phyloP scores from a whole-genome alignment of 2,888 invertebrate genomes.

The Drosophila antonietae region DNA sequence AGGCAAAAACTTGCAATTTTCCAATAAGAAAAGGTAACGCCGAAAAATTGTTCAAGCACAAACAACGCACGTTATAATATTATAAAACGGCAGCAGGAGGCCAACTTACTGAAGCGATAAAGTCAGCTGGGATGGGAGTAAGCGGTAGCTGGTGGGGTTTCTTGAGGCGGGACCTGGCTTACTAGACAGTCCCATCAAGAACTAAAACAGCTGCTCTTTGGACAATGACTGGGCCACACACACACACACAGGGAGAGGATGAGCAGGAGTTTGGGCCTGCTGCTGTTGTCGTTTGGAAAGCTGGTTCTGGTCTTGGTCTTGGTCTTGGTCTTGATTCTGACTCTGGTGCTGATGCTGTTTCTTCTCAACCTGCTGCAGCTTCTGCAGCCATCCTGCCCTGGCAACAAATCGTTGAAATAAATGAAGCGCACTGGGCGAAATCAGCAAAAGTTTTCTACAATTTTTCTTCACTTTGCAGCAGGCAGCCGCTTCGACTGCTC shows the following conservation, averaged over 20 bases:
- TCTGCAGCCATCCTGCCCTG: slow-evolving; percentile 46
- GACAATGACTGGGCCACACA: slow-evolving; percentile 56
- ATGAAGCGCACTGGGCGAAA: slow-evolving; percentile 81
- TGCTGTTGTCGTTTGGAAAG: slow-evolving; percentile 17
- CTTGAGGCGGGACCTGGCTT: slow-evolving; percentile 24
- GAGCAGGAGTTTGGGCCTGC: slow-evolving; percentile 16
- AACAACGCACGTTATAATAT: slow-evolving; percentile 80
- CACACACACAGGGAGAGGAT: background rate
- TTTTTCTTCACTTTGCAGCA: slow-evolving; percentile 77
- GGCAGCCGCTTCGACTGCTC: slow-evolving; percentile 30
- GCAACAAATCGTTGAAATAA: slow-evolving; percentile 81
- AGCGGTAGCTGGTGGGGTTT: background rate
- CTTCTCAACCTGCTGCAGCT: slow-evolving; percentile 24
- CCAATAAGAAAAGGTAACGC: slow-evolving; percentile 77
- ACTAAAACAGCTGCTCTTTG: slow-evolving; percentile 79
- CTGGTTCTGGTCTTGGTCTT: slow-evolving; percentile 29
- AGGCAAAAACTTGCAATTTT: slow-evolving; percentile 73
- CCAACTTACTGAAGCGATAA: slow-evolving; percentile 77
- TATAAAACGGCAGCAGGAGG: slow-evolving; percentile 72
- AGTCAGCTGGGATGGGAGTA: slow-evolving; percentile 54
- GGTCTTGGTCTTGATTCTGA: background rate
- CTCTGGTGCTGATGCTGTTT: slow-evolving; percentile 6
- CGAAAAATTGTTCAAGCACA: slow-evolving; percentile 78
- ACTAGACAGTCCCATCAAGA: slow-evolving; percentile 69
- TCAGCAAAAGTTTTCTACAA: slow-evolving; percentile 79